These are phyloP conservation scores for Carassius carassius DNA, from an alignment of 2,113 vertebrate species.

Conservation along the genomic window DNA sequence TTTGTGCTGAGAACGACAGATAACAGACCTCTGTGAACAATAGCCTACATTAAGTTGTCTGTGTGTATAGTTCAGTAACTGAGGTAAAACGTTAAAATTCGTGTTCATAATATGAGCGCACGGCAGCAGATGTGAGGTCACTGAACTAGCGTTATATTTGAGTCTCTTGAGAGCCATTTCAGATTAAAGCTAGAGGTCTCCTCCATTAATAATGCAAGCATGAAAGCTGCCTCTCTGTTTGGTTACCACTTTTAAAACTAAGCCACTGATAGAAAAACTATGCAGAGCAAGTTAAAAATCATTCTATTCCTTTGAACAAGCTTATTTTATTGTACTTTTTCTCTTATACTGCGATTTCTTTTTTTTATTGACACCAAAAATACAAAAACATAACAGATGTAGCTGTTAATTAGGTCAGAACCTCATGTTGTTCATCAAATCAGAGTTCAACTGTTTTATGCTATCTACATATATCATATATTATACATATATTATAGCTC, in stretches of 20 bases:
- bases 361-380: not conserved
- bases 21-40: not conserved
- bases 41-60: not conserved
- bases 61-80: slow-evolving; percentile 30
- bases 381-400: not conserved
- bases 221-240: slow-evolving; percentile 16
- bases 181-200: slow-evolving; percentile 39
- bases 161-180: slow-evolving; percentile 42
- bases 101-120: slow-evolving; percentile 20
- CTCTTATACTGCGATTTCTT: not conserved
- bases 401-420: not conserved
- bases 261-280: not conserved
- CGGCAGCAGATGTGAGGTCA: slow-evolving; percentile 40
- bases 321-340: not conserved
- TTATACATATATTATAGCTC: not conserved
- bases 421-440: not conserved
- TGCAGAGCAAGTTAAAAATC: not conserved
- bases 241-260: slow-evolving; percentile 16
- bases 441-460: not conserved
- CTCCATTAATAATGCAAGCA: slow-evolving; percentile 36
- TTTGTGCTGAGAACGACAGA: not conserved
- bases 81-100: slow-evolving; percentile 15
- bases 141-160: slow-evolving; percentile 28
- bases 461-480: not conserved
- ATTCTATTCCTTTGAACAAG: not conserved